These are phyloP conservation scores for Epinephelus cyanopodus DNA, from an alignment of 2,113 vertebrate species.

Conservation along the genomic window DNA sequence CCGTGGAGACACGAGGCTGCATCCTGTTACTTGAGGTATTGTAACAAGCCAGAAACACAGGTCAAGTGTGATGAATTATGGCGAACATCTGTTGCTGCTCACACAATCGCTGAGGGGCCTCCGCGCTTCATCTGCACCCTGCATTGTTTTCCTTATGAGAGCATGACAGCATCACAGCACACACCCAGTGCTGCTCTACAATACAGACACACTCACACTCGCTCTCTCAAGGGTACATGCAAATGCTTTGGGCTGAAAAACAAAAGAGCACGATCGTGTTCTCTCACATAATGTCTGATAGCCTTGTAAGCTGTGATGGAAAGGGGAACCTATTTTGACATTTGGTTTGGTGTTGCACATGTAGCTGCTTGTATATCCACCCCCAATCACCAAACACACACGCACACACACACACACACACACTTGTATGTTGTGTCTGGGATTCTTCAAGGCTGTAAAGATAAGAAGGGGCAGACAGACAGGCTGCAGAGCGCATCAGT, in stretches of 20 bases:
- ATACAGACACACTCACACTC: neutral
- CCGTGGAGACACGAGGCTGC: neutral
- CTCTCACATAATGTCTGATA: neutral
- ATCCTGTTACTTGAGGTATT: slow-evolving; percentile 2
- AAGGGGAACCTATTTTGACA: neutral
- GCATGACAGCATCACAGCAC: slow-evolving; percentile 46
- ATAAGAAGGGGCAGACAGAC: slow-evolving; percentile 22
- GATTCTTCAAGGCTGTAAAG: slow-evolving; percentile 32
- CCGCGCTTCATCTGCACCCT: slow-evolving; percentile 19
- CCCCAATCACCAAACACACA: neutral
- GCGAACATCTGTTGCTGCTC: slow-evolving; percentile 61
- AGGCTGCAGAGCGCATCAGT: neutral
- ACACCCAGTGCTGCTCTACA: slow-evolving; percentile 30
- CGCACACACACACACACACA: neutral
- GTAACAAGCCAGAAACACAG: neutral
- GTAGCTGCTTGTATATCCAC: neutral
- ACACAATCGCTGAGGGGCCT: slow-evolving; percentile 35
- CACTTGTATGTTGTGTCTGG: slow-evolving; percentile 16
- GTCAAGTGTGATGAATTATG: slow-evolving; percentile 47
- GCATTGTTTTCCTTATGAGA: slow-evolving; percentile 41
- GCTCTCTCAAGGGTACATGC: neutral
- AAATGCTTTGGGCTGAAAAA: too few relatives aligned
- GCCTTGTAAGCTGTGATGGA: neutral
- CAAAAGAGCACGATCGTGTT: neutral
- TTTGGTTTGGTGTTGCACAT: neutral